Base-by-base conservation (phyloP, 2,113 vertebrate species). In the Kryptolebias marmoratus region DNA sequence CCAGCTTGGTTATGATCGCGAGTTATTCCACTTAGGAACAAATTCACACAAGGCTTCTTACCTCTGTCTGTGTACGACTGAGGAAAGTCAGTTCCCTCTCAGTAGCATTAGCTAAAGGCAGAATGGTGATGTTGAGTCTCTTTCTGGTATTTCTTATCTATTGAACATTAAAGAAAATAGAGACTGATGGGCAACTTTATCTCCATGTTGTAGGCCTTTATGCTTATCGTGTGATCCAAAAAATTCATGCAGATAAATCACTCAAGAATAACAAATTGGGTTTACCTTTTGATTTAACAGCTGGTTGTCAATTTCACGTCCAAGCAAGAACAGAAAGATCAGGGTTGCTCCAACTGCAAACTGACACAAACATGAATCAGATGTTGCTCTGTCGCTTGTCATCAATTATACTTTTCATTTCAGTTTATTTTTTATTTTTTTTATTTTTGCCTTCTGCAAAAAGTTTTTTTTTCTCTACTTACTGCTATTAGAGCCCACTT, bases 401-500 rank as follows among this genome's bases (percentile, higher is more conserved):
- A 22, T 22, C 22, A 22, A 22, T 22, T 22, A 22, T 22, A 22
- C 22, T 22, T 22, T 22, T 22, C 22, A 22, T 22, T 22, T 55
- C 22, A 22, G 22, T 18, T 14, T 14, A 16, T 59, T 39, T 18
- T n/a, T 6, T 4, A 9, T 5, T 22, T 22, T 22, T 22, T 22
- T 22, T 22, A 8, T 28, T 8, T 49, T 49, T 27, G n/a, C 1
- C 16, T 11, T 3, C 0, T 2, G 14, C 13, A 28, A 8, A 5
- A 22, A 22, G 22, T 1, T n/a, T 14, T 39, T 48, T n/a, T 65
- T n/a, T 61, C 28, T 22, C 22, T 22, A 70, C 88, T 16, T 48
- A 91, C 88, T 73, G 77, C 10, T 66, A 88, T 87, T 9, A 89
- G 67, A 0, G 75, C 71, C 85, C 88, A 89, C 8, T 64, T 67